These are phyloP conservation scores for Clarias batrachus DNA, from an alignment of 2,113 vertebrate genomes.

Conservation along the genomic window DNA sequence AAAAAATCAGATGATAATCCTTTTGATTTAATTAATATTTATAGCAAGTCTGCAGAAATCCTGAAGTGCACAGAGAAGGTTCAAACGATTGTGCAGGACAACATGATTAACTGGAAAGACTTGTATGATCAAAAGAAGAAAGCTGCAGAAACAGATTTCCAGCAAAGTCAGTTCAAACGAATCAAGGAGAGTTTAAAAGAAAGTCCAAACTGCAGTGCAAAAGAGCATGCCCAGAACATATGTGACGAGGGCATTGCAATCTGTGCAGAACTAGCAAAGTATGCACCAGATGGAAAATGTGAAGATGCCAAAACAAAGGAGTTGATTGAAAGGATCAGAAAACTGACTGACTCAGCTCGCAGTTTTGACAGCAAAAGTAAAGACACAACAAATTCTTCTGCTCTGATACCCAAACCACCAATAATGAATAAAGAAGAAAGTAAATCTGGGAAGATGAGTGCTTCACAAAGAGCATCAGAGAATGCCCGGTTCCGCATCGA, in stretches of 20 bases:
- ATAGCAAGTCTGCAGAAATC: conserved; percentile 43
- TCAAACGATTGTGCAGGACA: neutral
- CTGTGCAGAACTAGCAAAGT: conserved; percentile 34
- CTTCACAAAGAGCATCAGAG: conserved; percentile 27
- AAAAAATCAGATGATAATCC: neutral
- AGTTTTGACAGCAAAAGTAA: conserved; percentile 49
- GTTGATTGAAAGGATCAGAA: neutral
- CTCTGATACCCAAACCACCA: conserved; percentile 34
- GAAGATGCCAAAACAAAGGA: neutral
- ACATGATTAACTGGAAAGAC: conserved; percentile 13
- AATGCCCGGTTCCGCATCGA: conserved; percentile 46
- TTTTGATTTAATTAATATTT: conserved; percentile 25
- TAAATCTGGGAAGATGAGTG: neutral
- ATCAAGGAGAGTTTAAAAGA: neutral
- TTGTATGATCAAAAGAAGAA: conserved; percentile 42
- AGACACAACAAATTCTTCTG: conserved; percentile 15
- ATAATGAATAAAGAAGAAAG: conserved; percentile 30
- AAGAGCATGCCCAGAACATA: neutral
- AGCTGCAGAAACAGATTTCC: neutral
- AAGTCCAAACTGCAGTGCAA: conserved; percentile 10
- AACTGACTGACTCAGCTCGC: neutral
- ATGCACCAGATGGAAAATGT: conserved; percentile 14
- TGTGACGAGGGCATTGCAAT: conserved; percentile 33
- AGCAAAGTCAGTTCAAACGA: neutral
- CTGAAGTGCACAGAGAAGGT: neutral